These are phyloP conservation scores for Drosophila engyochracea DNA, from an alignment of 2,888 invertebrate species.

Conservation along the genomic window DNA sequence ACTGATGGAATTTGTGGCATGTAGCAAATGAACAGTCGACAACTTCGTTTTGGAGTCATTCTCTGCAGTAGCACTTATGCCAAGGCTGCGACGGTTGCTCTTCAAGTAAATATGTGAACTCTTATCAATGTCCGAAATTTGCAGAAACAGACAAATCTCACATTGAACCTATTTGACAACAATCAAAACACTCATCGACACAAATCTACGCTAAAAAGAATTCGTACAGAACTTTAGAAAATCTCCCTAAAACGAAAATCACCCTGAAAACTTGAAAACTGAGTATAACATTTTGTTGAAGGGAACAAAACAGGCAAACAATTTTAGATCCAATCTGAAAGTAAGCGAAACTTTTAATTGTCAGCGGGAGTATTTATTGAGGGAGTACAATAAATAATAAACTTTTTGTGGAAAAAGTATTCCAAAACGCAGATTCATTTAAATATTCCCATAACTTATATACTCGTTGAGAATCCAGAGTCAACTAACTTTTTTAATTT, in stretches of 20 bases:
- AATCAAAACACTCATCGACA: neutral
- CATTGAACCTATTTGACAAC: neutral
- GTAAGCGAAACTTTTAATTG: neutral
- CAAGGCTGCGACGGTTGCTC: constrained; percentile 12
- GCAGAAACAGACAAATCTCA: neutral
- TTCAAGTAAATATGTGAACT: neutral
- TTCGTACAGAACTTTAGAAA: neutral
- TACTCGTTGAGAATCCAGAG: neutral
- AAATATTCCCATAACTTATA: neutral
- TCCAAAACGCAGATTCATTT: neutral
- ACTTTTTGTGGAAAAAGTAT: neutral
- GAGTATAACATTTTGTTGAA: too few relatives aligned
- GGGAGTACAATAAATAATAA: neutral
- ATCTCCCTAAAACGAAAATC: neutral
- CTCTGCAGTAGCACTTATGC: neutral
- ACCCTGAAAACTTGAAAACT: neutral
- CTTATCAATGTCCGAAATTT: neutral
- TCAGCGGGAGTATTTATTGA: neutral
- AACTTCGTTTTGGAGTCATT: constrained; percentile 6
- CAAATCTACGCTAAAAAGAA: neutral
- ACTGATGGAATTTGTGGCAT: constrained; percentile 48
- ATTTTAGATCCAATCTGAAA: neutral
- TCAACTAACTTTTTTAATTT: neutral
- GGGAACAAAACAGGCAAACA: too few relatives aligned
- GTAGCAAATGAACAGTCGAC: constrained; percentile 37